These are phyloP conservation scores for Brachionus paranguensis DNA, from an alignment of 1,140 invertebrate species.

Conservation along the genomic window DNA sequence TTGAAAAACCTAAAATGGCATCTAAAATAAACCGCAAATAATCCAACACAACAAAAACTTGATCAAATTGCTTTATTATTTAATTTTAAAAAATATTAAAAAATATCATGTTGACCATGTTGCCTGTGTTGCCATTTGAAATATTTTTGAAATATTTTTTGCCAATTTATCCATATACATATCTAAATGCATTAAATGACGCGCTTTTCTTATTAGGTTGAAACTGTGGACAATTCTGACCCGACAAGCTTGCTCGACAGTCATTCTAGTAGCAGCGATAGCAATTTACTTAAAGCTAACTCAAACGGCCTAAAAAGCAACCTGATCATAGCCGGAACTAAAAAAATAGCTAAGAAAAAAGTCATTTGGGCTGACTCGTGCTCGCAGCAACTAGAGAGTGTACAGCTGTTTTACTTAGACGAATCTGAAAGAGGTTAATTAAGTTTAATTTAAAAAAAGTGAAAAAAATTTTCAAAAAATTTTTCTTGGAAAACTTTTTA, in stretches of 20 bases:
- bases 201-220: background rate
- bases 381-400: conserved; percentile 1
- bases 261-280: background rate
- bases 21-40: background rate
- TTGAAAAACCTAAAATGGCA: conserved; percentile 9
- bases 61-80: too few relatives aligned
- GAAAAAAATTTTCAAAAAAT: background rate
- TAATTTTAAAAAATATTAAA: too few relatives aligned
- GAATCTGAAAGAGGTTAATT: conserved; percentile 30
- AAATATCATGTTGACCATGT: background rate
- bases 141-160: background rate
- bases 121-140: background rate
- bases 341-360: conserved; percentile 27
- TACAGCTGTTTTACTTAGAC: conserved; percentile 34
- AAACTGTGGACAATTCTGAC: background rate
- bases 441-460: background rate
- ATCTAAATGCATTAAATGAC: background rate
- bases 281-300: background rate
- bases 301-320: conserved; percentile 15
- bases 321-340: background rate
- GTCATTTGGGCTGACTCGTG: conserved; percentile 22
- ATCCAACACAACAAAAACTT: background rate
- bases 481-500: too few relatives aligned
- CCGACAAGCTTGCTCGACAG: background rate
- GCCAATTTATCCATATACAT: background rate